Base-by-base conservation (phyloP, 1,140 invertebrate species). In the Chelonus insularis region DNA sequence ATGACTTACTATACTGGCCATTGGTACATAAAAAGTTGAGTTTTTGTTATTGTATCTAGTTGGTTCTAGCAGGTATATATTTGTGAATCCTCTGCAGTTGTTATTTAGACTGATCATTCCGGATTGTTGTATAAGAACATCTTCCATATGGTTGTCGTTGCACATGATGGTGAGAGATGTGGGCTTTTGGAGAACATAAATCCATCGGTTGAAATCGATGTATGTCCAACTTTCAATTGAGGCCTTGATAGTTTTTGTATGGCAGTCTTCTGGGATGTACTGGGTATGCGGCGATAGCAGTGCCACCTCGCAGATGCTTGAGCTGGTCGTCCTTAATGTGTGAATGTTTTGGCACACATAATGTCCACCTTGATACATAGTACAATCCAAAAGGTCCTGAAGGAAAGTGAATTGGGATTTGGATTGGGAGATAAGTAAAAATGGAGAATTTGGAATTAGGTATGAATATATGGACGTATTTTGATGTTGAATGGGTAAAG, bases 141-240 rank as follows among this genome's bases (percentile, higher is more conserved):
- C 52, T 36, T 41, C 9, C 20, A 56, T 39, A 32, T 62, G 23
- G 1, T 56, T 57, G 7, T 36, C 25, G 4, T 36, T 50, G 29
- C 60, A 62, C 11, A 57, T 32, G 11, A 43, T 21, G 4, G 62
- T 64, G 4, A 64, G 6, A 1, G 57, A 54, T n/a, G 51, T 55
- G 11, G 62, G 57, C 16, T 60, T 36, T 54, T 64, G 57, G 5
- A 64, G 51, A 7, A 55, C 39, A 25, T 60, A 64, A 4, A 64
- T 16, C 62, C 62, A 64, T 21, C 50, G 36, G 18, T 64, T 64
- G 34, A 45, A 18, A 12, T 34, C 32, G n/a, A 60, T 14, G 16
- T 54, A 60, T 20, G 37, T 54, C 62, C 62, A 64, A 1, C 50
- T 48, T 34, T 64, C 62, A 23, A 60, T 60, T 8, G 32, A 9